Evolutionary conservation across 2,888 invertebrate species (phyloP), one percentile per base, ranked within the genome.

Genomic region (Mythimna ferrago): DNA sequence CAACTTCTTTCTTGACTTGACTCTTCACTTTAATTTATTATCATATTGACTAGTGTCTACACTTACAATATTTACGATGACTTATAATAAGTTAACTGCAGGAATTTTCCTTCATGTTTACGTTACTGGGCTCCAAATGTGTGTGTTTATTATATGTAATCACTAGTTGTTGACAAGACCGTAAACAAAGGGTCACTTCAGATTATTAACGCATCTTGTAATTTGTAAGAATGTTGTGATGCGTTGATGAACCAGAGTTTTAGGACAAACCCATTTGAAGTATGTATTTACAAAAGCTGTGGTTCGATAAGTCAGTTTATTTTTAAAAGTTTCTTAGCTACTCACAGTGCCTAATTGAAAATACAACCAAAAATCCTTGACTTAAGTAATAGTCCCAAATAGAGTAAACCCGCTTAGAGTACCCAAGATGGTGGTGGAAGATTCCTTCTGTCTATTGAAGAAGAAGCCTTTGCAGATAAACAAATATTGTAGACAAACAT

Each of bases 61-160:
- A 26, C 38, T 53, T 56, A 73, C 44, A 38, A 21, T 64, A 71
- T 51, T 73, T 66, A 72, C 11, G 64, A 69, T 64, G 53, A 64
- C 56, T 74, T 63, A 66, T 58, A 66, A 67, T 57, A 71, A 74
- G 65, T 67, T 58, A 56, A 69, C 57, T 61, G 61, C 65, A 63
- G 78, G 68, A 84, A 78, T 71, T 83, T 83, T 81, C 78, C 78
- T 64, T 62, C 56, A 26, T 72, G 63, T 77, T 73, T 76, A 73
- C 63, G 26, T 73, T 77, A 48, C 38, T 75, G 48, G 54, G 54
- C 58, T 73, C 58, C 64, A 67, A 82, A 72, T 72, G 70, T 58
- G 32, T 2, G 53, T 79, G 76, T 80, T 72, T 73, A 71, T 58
- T 78, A 54, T 56, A 63, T 57, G 71, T 81, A 70, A 72, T 74